Evolutionary conservation across 2,888 invertebrate genomes (phyloP), one percentile per base, ranked within the genome.

Genomic region (Andrena hattorfiana): DNA sequence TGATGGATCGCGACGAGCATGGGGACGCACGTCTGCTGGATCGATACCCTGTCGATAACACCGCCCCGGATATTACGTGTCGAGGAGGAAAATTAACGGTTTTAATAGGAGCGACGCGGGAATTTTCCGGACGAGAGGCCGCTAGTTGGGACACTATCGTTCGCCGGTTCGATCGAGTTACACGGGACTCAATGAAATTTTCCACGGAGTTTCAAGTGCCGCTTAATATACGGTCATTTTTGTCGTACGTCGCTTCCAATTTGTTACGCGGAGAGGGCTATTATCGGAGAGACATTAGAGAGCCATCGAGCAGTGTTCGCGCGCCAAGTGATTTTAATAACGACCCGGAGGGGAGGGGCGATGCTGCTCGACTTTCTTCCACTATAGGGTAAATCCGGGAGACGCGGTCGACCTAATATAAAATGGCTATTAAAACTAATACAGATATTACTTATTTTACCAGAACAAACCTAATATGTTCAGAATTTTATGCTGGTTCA

Each of bases 21-120:
- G 67, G 68, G 42, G 76, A 79, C 80, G 32, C 62, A 26, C 26
- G 56, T 13, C 42, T 4, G 5, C 42, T 42, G 32, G 60, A 79
- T 87, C 87, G 87, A 86, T 85, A 81, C 20, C 49, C 28, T 30
- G 56, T 62, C 68, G 68, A 83, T 68, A 64, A 48, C 67, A 48
- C 51, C 67, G 42, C 6, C 8, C 20, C 56, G 60, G 68, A 81
- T 72, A 69, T 68, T 67, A 80, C 62, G 67, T 32, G 60, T 62
- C 67, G 68, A 56, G 10, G 28, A 28, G 60, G 56, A 67, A 69
- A 73, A 64, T 81, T 72, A 68, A 73, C 49, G 64, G 35, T 71
- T 68, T 79, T 70, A 78, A 78, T 63, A 32, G 62, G n/a, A 16
- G 20, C 23, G n/a, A 16, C 42, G 28, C 28, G 35, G 13, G 49